Evolutionary conservation across 2,113 vertebrate genomes (phyloP), one percentile per base, ranked within the genome.

Genomic region (Neodon shergylaensis): DNA sequence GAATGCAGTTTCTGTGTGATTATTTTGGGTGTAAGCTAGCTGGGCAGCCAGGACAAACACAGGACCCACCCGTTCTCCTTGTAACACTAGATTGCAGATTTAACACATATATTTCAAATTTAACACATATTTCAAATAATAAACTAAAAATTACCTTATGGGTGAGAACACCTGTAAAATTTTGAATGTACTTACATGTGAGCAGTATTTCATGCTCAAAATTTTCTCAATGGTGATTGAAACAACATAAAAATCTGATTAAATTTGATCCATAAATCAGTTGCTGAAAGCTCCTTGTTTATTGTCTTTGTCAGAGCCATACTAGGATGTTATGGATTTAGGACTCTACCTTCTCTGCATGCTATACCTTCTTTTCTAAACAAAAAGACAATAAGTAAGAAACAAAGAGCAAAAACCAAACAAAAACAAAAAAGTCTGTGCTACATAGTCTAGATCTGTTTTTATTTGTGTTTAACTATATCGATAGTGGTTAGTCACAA

Each of bases 211-310:
- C 36, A 52, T 17, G 13, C 11, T 85, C 13, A 21, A 19, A 39
- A 14, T 79, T 94, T 92, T 22, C 39, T 93, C 54, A 94, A 84
- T 61, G n/a, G 77, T 88, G 5, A 92, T 47, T 93, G 28, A 95
- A 95, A 1, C 49, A n/a, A 85, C 39, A 76, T 19, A 72, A 21
- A 21, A 54, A 16, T 89, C 26, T 84, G 93, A n/a, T 72, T n/a
- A n/a, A n/a, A n/a, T n/a, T n/a, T n/a, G n/a, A n/a, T n/a, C n/a
- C n/a, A n/a, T 72, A 96, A 61, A 73, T 54, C 42, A 76, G 11
- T 58, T 82, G 52, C n/a, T 73, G 70, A 58, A 86, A 92, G 52
- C 13, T 73, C 7, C 6, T 21, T 22, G 1, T 13, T 42, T 16
- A 44, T 47, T 12, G 31, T 31, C 33, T 91, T 91, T 91, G 58